Evolutionary conservation across 2,888 invertebrate genomes (phyloP).

Genomic region (Drosophila hamatofila): DNA sequence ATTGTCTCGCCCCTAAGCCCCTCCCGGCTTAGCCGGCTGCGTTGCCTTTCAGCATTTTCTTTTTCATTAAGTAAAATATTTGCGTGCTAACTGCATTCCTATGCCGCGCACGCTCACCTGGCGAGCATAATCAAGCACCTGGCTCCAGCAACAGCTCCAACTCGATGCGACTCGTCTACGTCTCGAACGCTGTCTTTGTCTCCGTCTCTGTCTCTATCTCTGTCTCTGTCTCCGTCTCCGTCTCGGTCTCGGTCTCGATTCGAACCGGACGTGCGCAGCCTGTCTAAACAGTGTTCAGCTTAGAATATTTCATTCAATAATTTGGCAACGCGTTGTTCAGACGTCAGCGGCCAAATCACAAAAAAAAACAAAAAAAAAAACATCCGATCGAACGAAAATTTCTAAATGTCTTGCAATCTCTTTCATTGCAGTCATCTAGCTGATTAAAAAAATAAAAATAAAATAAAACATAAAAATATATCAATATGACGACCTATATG

Average conservation of each 20-base stretch:
- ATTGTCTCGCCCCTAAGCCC: neutral
- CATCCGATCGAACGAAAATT: slow-evolving; percentile 34
- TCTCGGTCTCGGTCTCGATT: slow-evolving; percentile 24
- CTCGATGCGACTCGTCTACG: slow-evolving; percentile 14
- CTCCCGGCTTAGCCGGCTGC: neutral
- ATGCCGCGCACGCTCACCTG: slow-evolving; percentile 66
- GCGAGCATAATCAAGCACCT: slow-evolving; percentile 69
- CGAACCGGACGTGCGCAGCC: slow-evolving; percentile 58
- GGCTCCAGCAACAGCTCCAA: slow-evolving; percentile 16
- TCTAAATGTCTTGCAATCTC: slow-evolving; percentile 54
- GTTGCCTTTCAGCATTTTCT: slow-evolving; percentile 65
- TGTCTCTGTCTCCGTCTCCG: slow-evolving; percentile 10
- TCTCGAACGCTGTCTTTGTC: slow-evolving; percentile 7
- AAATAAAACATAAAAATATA: neutral
- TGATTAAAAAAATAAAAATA: slow-evolving; percentile 30
- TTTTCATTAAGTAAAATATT: slow-evolving; percentile 75
- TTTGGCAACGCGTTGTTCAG: slow-evolving; percentile 67
- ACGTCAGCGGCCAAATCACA: slow-evolving; percentile 49
- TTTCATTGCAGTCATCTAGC: slow-evolving; percentile 46
- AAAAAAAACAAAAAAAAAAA: neutral
- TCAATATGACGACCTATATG: slow-evolving; percentile 80
- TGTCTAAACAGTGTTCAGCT: slow-evolving; percentile 53
- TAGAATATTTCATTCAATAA: slow-evolving; percentile 77
- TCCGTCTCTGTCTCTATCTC: slow-evolving; percentile 11
- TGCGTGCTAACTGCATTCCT: slow-evolving; percentile 67